phyloP scores from a whole-genome alignment of 2,113 vertebrate species.

The Sceloporus undulatus region DNA sequence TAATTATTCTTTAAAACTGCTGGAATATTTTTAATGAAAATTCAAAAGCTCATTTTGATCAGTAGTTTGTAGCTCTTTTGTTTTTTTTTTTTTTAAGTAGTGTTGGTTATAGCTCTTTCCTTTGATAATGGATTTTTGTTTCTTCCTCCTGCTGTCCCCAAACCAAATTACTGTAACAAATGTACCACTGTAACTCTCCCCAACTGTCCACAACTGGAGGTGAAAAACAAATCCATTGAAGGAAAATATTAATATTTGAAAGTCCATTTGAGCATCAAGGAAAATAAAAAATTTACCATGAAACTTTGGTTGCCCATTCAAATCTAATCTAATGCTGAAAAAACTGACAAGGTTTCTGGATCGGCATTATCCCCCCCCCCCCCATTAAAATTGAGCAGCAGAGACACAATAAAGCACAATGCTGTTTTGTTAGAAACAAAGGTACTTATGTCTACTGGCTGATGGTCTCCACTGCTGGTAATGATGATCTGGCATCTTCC shows the following conservation, averaged over 20 bases:
- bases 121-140: conserved; percentile 71
- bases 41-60: conserved; percentile 60
- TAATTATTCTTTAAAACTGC: conserved; percentile 50
- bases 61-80: conserved; percentile 58
- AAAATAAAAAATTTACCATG: conserved; percentile 57
- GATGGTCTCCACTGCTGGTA: conserved; percentile 29
- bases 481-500: conserved; percentile 24
- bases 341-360: conserved; percentile 53
- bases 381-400: conserved; percentile 38
- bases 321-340: conserved; percentile 65
- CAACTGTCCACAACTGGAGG: conserved; percentile 66
- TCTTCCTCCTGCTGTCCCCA: conserved; percentile 69
- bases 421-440: conserved; percentile 42
- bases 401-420: conserved; percentile 37
- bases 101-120: conserved; percentile 63
- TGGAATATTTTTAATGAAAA: conserved; percentile 47
- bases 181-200: conserved; percentile 65
- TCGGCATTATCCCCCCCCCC: conserved; percentile 37
- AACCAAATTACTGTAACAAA: conserved; percentile 74
- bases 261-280: conserved; percentile 67
- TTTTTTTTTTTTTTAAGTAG: conserved; percentile 47
- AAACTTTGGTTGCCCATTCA: conserved; percentile 48
- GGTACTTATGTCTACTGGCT: conserved; percentile 30
- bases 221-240: conserved; percentile 67
- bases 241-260: conserved; percentile 76